Evolutionary conservation across 2,113 vertebrate species (phyloP).

Genomic region (Kryptolebias marmoratus): DNA sequence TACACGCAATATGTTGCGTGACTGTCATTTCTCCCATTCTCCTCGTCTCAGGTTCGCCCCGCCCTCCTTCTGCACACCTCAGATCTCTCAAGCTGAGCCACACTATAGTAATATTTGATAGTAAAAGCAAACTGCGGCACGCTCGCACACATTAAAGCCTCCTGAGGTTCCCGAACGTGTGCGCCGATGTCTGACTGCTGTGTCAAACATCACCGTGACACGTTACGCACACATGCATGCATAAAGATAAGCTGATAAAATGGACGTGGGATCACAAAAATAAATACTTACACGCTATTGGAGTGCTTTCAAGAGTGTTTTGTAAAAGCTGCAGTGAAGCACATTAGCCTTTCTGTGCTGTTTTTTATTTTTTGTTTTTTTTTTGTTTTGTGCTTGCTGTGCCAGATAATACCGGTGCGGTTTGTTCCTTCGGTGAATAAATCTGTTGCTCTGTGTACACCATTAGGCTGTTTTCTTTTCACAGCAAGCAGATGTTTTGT

Average conservation of each 20-base stretch:
- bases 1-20: slow-evolving; percentile 57
- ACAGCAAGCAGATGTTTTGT: slow-evolving; percentile 69
- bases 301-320: slow-evolving; percentile 41
- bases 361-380: background rate
- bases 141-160: slow-evolving; percentile 25
- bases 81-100: slow-evolving; percentile 13
- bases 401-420: slow-evolving; percentile 67
- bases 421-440: slow-evolving; percentile 63
- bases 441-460: slow-evolving; percentile 57
- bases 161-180: slow-evolving; percentile 2
- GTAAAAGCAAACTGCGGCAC: slow-evolving; percentile 9
- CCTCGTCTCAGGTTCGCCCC: slow-evolving; percentile 16
- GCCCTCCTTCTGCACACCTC: slow-evolving; percentile 21
- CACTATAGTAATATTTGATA: slow-evolving; percentile 18
- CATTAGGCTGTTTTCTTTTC: slow-evolving; percentile 74
- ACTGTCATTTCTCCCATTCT: slow-evolving; percentile 32
- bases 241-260: slow-evolving; percentile 45
- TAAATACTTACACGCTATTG: slow-evolving; percentile 18
- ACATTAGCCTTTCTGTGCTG: slow-evolving; percentile 62
- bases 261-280: slow-evolving; percentile 52
- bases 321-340: slow-evolving; percentile 56
- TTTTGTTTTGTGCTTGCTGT: slow-evolving; percentile 32
- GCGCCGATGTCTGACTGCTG: slow-evolving; percentile 21
- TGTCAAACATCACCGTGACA: slow-evolving; percentile 41
- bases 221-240: slow-evolving; percentile 36